These are phyloP conservation scores for Eremophila alpestris DNA, from an alignment of 2,797 vertebrate genomes.

Conservation along the genomic window DNA sequence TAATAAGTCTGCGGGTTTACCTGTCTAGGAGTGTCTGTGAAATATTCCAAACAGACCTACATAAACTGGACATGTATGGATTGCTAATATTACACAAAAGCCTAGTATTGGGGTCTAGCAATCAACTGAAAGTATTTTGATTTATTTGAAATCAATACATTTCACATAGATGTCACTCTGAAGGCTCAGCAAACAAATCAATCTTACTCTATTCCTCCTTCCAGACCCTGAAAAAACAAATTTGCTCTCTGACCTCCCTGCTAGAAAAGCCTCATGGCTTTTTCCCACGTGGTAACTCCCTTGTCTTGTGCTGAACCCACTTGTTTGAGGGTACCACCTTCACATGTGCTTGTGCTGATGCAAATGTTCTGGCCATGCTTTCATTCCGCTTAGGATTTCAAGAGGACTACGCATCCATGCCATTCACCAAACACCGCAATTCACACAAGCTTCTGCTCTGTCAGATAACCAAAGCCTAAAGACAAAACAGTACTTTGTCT, in stretches of 20 bases:
- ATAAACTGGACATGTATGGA: neutral
- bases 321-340: neutral
- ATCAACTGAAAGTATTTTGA: neutral
- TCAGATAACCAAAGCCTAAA: constrained; percentile 13
- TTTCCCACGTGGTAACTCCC: neutral
- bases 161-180: neutral
- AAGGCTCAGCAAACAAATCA: neutral
- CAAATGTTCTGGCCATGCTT: neutral
- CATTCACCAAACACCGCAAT: neutral
- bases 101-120: neutral
- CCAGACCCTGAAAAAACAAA: neutral
- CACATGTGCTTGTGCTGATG: neutral
- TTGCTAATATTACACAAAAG: neutral
- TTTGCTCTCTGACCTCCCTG: neutral
- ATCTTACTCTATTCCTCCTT: neutral
- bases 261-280: neutral
- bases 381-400: neutral
- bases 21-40: neutral
- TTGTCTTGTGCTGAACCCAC: neutral
- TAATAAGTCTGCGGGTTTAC: neutral
- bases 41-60: neutral
- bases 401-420: neutral
- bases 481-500: neutral
- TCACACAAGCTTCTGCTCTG: neutral
- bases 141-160: neutral